Base-by-base conservation (phyloP, 2,888 invertebrate species). In the Panzeria rudis region DNA sequence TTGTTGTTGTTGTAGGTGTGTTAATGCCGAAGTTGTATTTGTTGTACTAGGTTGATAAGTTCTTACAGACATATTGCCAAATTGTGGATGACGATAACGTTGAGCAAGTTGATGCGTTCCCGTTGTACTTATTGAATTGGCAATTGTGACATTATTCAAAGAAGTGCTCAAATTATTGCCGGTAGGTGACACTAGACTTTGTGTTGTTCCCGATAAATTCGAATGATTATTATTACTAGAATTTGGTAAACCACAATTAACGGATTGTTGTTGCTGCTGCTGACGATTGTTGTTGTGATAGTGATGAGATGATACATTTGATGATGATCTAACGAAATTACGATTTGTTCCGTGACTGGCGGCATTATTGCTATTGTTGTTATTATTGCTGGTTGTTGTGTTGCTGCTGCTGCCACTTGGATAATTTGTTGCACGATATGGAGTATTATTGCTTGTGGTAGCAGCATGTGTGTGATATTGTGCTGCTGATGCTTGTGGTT, bases 31-130 rank as follows among this genome's bases (percentile, higher is more conserved):
- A 20, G 61, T 52, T 62, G 62, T 38, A n/a, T 61, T 20, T 44
- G 56, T n/a, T 47, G 54, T 83, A 86, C 77, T 86, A 86, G 56
- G 72, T 47, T 87, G 88, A 87, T 89, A 88, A 68, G 91, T 90
- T 13, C 92, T 88, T 72, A 92, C 89, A 9, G 92, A 89, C 92
- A 92, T 92, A 83, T 91, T 92, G 38, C 92, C 92, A 72, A 92
- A 92, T 66, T 92, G 92, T 25, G 92, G 92, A 88, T 92, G 92
- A 86, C 92, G 91, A 85, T 92, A 92, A 82, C 88, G 87, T 90
- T 88, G 82, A 88, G 89, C 44, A 88, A 83, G 72, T 73, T 89
- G 86, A 47, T 72, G 61, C 1, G 61, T 13, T 25, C 35, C 72
- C 20, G 32, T 35, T 20, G 61, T 47, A 23, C 87, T 8, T 88